These are phyloP conservation scores for Nezara viridula DNA, from an alignment of 2,888 invertebrate species.

Conservation along the genomic window DNA sequence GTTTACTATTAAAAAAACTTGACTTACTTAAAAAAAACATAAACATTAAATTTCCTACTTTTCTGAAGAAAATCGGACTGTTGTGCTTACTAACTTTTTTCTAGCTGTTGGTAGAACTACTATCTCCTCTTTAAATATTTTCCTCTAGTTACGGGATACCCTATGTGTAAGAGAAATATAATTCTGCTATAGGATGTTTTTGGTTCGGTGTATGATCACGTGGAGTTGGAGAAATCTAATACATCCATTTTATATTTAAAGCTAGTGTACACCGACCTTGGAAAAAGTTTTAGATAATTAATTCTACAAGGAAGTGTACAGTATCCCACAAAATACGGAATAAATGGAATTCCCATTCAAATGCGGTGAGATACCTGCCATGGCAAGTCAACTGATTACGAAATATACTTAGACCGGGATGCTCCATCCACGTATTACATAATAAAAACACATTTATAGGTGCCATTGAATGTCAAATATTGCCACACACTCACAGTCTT, in stretches of 20 bases:
- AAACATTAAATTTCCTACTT: no score
- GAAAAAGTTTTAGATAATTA: neutral
- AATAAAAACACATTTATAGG: neutral
- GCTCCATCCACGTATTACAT: conserved; percentile 6
- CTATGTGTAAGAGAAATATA: no score
- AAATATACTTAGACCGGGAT: conserved; percentile 13
- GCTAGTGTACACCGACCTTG: neutral
- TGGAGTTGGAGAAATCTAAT: neutral
- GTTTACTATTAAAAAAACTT: no score
- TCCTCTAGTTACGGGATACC: no score
- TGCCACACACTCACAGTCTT: neutral
- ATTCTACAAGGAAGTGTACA: neutral
- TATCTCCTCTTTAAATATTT: no score
- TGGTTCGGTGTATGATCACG: no score
- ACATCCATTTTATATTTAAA: neutral
- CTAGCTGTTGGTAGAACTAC: no score
- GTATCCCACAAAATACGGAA: neutral
- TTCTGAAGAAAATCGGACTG: no score
- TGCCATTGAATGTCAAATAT: conserved; percentile 38
- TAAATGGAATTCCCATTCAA: conserved; percentile 13
- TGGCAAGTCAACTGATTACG: neutral
- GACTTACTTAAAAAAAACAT: no score
- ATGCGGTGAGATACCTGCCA: neutral
- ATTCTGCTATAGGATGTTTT: no score
- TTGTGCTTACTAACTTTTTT: no score